phyloP scores from a whole-genome alignment of 1,140 invertebrate genomes.

The Meloidogyne exigua region DNA sequence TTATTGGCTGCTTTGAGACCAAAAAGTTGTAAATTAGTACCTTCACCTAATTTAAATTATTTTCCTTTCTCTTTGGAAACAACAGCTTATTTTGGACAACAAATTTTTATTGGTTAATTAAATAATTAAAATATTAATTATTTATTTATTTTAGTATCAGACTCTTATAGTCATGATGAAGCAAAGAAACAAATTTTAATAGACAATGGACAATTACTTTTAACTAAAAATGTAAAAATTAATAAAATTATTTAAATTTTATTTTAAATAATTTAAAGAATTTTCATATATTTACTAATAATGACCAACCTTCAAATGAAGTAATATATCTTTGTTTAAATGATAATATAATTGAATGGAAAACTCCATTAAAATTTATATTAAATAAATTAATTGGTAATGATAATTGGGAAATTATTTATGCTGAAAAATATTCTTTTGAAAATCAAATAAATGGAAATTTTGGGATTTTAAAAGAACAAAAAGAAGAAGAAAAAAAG shows the following conservation, averaged over 20 bases:
- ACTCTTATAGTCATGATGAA: not conserved
- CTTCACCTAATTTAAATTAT: not conserved
- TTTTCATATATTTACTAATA: not conserved
- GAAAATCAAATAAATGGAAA: not conserved
- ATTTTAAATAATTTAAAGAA: not conserved
- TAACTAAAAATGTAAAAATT: not conserved
- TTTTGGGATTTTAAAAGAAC: not conserved
- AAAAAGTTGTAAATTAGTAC: slow-evolving; percentile 2
- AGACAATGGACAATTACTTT: not conserved
- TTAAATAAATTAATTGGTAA: not conserved
- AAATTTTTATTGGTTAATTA: not conserved
- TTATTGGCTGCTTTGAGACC: not conserved
- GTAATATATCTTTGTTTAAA: not conserved
- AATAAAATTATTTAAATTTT: too few relatives aligned
- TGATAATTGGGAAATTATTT: not conserved
- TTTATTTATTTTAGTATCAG: slow-evolving; percentile 1
- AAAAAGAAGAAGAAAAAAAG: not conserved
- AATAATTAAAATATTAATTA: too few relatives aligned
- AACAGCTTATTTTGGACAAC: not conserved
- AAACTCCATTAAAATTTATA: not conserved
- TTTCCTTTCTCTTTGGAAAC: not conserved
- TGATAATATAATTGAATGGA: slow-evolving; percentile 5
- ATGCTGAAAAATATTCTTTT: not conserved
- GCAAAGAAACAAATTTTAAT: not conserved
- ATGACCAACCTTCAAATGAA: not conserved